A percentile compares a stretch with the other conserved stretches of the same genome.
Evolutionary conservation across 2,888 invertebrate species (phyloP).

Genomic region (Allolobophora icterica): DNA sequence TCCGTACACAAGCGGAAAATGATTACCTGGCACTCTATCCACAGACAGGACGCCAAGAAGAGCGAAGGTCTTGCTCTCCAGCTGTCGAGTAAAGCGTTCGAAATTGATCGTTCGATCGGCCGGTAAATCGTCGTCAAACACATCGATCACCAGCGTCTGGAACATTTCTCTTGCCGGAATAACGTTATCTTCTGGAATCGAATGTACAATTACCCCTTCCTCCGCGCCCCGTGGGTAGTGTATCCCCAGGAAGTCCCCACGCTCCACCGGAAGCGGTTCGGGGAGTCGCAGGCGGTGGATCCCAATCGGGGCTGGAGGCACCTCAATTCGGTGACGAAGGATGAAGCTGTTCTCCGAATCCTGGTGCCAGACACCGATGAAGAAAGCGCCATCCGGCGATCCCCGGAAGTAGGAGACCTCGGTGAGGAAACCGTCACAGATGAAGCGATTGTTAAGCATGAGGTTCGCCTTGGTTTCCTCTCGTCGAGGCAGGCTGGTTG

Average conservation of each 20-base stretch:
- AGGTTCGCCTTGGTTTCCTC: slow-evolving; percentile 57
- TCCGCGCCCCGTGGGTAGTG: slow-evolving; percentile 52
- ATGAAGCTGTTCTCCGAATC: slow-evolving; percentile 50
- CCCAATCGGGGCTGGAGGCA: slow-evolving; percentile 53
- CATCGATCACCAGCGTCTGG: slow-evolving; percentile 54
- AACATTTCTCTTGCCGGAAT: slow-evolving; percentile 52
- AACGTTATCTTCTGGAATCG: slow-evolving; percentile 49
- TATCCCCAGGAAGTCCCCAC: slow-evolving; percentile 61
- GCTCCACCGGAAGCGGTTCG: slow-evolving; percentile 52
- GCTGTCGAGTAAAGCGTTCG: not conserved
- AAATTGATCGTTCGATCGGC: slow-evolving; percentile 50
- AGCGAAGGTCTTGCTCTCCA: slow-evolving; percentile 52
- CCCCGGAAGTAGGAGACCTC: slow-evolving; percentile 58
- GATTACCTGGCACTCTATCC: not conserved
- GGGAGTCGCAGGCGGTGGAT: slow-evolving; percentile 48
- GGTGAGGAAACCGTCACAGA: slow-evolving; percentile 56
- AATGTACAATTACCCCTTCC: slow-evolving; percentile 56
- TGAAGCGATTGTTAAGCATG: slow-evolving; percentile 60
- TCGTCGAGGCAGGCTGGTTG: slow-evolving; percentile 51
- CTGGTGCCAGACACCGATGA: slow-evolving; percentile 59
- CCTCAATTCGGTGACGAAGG: slow-evolving; percentile 52
- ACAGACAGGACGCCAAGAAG: slow-evolving; percentile 35
- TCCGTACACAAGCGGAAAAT: not conserved
- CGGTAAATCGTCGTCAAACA: slow-evolving; percentile 54
- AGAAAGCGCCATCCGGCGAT: slow-evolving; percentile 52